phyloP scores from a whole-genome alignment of 2,797 vertebrate genomes.

The Megaceryle alcyon region DNA sequence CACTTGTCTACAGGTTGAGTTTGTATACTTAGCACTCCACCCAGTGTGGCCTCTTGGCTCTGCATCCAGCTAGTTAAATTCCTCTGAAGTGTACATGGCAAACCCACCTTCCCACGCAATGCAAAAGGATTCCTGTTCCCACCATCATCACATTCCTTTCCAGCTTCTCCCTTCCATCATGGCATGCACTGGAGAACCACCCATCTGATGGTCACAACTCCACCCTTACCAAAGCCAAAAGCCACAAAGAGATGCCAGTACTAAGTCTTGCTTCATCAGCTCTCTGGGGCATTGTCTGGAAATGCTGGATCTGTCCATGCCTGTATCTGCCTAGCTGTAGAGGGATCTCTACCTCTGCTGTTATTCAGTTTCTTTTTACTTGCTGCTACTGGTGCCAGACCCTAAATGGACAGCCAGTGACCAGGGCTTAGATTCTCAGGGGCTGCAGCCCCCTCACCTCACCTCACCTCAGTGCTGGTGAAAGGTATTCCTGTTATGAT shows the following conservation, averaged over 20 bases:
- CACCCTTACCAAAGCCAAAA: neutral
- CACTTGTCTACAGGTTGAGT: neutral
- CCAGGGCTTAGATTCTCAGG: neutral
- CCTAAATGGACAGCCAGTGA: neutral
- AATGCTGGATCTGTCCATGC: neutral
- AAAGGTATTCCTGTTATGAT: neutral
- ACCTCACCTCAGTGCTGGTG: too few relatives aligned
- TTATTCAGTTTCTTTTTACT: neutral
- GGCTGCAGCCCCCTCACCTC: neutral
- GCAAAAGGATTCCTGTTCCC: neutral
- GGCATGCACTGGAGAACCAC: neutral
- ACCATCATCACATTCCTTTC: neutral
- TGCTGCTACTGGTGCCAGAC: neutral
- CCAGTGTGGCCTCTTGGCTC: constrained; percentile 1
- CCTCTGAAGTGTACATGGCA: neutral
- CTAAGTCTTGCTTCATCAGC: neutral
- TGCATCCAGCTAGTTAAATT: neutral
- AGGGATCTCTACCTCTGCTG: neutral
- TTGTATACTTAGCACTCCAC: constrained; percentile 28
- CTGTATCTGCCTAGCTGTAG: neutral
- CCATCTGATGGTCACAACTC: neutral
- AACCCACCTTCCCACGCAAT: neutral
- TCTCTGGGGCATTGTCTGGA: neutral
- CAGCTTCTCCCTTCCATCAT: neutral
- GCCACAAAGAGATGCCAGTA: neutral